Evolutionary conservation across 2,797 vertebrate species (phyloP).

Genomic region (Sebastes glaucus): DNA sequence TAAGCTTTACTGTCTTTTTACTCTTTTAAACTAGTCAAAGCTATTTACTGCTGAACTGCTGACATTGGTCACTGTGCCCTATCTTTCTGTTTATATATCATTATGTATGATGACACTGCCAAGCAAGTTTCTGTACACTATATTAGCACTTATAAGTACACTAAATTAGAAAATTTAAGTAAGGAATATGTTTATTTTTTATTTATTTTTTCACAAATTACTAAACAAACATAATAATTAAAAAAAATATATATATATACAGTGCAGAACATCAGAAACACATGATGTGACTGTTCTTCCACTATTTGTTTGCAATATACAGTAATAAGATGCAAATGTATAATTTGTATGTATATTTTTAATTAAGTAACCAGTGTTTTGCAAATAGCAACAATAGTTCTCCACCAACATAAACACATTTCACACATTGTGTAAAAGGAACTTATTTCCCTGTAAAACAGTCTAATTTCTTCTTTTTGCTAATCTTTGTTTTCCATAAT

Average conservation of each 20-base stretch:
- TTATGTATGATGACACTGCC: not conserved
- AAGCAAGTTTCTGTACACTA: not conserved
- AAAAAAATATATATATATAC: no score
- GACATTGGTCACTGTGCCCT: rapidly evolving
- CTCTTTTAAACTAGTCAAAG: not conserved
- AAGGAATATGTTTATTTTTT: not conserved
- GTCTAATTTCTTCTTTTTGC: not conserved
- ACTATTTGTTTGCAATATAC: not conserved
- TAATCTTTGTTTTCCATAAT: not conserved
- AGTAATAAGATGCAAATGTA: not conserved
- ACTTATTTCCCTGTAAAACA: not conserved
- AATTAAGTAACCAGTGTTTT: not conserved
- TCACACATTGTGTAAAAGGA: not conserved
- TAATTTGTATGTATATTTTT: not conserved
- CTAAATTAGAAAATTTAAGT: not conserved
- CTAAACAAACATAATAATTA: no score
- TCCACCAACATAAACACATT: not conserved
- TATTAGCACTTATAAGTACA: not conserved
- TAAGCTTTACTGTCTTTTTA: not conserved
- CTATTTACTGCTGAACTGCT: not conserved
- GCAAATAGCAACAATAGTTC: not conserved
- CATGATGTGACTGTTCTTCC: not conserved
- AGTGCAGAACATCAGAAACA: not conserved
- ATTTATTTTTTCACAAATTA: no score
- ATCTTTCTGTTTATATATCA: not conserved